These are phyloP conservation scores for Natrix natrix DNA, from an alignment of 2,797 vertebrate genomes.

Conservation along the genomic window DNA sequence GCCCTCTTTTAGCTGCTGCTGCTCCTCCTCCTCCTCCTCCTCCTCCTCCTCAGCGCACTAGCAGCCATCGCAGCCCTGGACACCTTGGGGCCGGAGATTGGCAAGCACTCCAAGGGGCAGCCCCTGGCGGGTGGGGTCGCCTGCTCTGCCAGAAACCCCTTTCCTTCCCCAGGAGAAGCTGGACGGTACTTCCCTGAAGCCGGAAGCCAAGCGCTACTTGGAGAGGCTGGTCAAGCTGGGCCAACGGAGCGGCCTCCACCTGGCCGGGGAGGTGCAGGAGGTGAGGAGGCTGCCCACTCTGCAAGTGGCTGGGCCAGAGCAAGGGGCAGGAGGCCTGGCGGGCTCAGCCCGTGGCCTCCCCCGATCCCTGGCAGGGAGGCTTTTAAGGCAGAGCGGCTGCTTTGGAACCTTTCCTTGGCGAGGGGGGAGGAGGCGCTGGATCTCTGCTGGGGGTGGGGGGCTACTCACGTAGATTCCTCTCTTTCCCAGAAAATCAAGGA, in stretches of 20 bases:
- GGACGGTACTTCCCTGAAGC: slow-evolving; percentile 64
- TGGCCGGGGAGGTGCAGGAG: slow-evolving; percentile 83
- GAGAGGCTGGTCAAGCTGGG: slow-evolving; percentile 89
- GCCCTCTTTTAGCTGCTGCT: neutral
- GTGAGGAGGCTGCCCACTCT: slow-evolving; percentile 64
- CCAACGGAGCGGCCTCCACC: slow-evolving; percentile 88
- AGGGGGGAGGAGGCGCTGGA: neutral
- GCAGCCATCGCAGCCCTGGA: fast-evolving
- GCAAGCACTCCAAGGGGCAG: neutral
- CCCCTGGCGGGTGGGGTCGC: fast-evolving
- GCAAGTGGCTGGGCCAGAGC: neutral
- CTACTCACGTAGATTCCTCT: neutral
- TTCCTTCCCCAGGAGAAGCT: slow-evolving; percentile 75
- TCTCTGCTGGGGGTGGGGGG: neutral
- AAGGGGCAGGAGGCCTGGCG: neutral
- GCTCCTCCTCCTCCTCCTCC: no score
- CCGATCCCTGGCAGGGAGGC: neutral
- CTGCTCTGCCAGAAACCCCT: neutral
- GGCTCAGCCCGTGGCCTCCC: neutral
- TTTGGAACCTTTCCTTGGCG: neutral
- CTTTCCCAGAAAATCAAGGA: slow-evolving; percentile 82
- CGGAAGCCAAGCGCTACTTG: slow-evolving; percentile 84
- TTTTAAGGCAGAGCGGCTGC: neutral
- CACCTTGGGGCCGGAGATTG: neutral
- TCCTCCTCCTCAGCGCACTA: no score